phyloP scores from a whole-genome alignment of 2,888 invertebrate species.

The Phaonia tiefii region DNA sequence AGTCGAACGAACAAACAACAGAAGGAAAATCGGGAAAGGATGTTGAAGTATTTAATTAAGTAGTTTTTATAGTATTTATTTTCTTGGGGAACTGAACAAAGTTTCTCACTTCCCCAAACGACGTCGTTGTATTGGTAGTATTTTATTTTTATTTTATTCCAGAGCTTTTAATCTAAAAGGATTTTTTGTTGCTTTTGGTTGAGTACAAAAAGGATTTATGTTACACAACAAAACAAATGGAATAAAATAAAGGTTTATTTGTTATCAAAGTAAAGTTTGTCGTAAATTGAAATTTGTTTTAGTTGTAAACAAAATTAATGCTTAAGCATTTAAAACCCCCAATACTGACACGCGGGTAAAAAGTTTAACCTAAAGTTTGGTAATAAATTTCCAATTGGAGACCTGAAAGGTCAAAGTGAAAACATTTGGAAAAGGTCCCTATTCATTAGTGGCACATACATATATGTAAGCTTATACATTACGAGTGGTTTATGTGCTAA shows the following conservation, averaged over 20 bases:
- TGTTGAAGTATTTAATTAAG: constrained; percentile 59
- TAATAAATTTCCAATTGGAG: neutral
- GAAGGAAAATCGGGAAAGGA: neutral
- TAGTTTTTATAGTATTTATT: constrained; percentile 42
- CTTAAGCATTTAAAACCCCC: constrained; percentile 31
- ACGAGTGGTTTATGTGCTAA: constrained; percentile 17
- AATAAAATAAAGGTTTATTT: constrained; percentile 37
- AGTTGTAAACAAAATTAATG: constrained; percentile 40
- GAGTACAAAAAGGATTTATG: constrained; percentile 39
- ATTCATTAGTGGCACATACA: constrained; percentile 22
- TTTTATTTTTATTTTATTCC: constrained; percentile 23
- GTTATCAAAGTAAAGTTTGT: constrained; percentile 34
- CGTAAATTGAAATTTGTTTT: constrained; percentile 42
- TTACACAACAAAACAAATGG: constrained; percentile 8
- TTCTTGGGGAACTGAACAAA: constrained; percentile 13
- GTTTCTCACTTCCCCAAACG: neutral
- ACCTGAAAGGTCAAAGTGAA: constrained; percentile 3
- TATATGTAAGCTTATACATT: constrained; percentile 1
- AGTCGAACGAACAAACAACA: neutral
- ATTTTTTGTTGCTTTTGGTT: constrained; percentile 7
- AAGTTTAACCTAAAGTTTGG: neutral
- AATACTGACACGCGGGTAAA: neutral
- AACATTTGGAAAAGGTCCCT: neutral
- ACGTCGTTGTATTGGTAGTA: neutral
- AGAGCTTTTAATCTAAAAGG: constrained; percentile 52